These are phyloP conservation scores for Ridgeia piscesae DNA, from an alignment of 1,140 invertebrate genomes.

Conservation along the genomic window DNA sequence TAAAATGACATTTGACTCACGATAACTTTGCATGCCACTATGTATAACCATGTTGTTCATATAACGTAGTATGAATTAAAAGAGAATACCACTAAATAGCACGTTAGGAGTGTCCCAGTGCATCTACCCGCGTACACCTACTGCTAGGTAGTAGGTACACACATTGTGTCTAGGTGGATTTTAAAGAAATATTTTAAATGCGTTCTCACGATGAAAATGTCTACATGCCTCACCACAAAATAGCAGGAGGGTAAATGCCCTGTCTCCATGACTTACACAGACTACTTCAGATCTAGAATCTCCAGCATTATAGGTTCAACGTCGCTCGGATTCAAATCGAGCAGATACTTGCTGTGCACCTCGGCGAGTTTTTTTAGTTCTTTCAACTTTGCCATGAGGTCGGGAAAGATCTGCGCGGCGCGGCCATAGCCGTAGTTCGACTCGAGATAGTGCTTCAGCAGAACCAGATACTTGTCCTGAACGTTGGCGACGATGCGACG, in stretches of 20 bases:
- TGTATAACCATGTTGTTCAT: background rate
- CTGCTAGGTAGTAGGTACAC: background rate
- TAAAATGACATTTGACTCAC: background rate
- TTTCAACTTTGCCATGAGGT: constrained; percentile 81
- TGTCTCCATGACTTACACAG: background rate
- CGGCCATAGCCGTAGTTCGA: constrained; percentile 65
- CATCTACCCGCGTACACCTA: background rate
- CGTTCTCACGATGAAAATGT: background rate
- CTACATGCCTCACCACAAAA: background rate
- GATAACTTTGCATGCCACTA: background rate
- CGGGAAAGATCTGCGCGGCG: constrained; percentile 51
- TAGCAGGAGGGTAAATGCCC: background rate
- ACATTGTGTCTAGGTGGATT: background rate
- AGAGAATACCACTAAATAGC: background rate
- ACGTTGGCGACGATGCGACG: constrained; percentile 66
- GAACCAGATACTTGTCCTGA: constrained; percentile 89
- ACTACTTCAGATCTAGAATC: constrained; percentile 82
- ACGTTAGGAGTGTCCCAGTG: background rate
- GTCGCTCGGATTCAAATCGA: constrained; percentile 84
- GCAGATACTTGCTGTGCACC: constrained; percentile 81
- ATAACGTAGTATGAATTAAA: background rate
- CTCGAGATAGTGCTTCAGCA: constrained; percentile 84
- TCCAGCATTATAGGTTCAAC: constrained; percentile 89
- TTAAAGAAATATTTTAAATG: background rate
- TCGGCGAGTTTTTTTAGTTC: constrained; percentile 84